Conservation (phyloP, 2,113 vertebrate genomes). For the Hippocampus comes region DNA sequence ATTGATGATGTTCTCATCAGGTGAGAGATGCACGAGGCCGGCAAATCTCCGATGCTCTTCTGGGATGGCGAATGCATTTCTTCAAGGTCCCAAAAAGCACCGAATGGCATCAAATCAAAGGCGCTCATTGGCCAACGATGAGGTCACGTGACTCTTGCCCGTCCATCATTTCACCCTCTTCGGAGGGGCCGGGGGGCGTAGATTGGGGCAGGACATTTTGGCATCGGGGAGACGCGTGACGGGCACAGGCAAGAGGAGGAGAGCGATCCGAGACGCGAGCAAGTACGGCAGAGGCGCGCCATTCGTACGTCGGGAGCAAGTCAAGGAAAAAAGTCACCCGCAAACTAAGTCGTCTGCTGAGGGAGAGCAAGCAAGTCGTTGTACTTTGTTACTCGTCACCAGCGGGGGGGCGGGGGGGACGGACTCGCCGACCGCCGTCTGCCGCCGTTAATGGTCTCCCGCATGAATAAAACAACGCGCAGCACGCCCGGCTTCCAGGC, state of each 20-base stretch:
- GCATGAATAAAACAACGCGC: constrained; percentile 2
- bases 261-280: no score
- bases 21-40: neutral
- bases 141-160: neutral
- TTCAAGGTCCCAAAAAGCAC: neutral
- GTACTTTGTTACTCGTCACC: neutral
- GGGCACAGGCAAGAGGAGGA: no score
- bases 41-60: neutral
- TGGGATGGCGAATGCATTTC: neutral
- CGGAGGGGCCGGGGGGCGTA: neutral
- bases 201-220: no score
- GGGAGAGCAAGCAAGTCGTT: neutral
- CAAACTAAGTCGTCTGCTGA: neutral
- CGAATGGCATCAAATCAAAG: neutral
- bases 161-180: neutral
- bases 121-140: neutral
- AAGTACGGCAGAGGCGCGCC: no score
- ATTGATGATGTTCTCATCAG: neutral
- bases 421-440: neutral
- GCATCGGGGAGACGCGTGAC: no score
- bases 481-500: neutral
- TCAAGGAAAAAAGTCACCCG: no score
- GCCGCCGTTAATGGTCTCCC: neutral
- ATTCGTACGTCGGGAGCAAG: no score
- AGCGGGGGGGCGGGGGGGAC: no score